Percentiles rank a stretch among this genome's conserved stretches.
These are phyloP conservation scores for Clinocottus analis DNA, from an alignment of 2,113 vertebrate species.

Conservation along the genomic window DNA sequence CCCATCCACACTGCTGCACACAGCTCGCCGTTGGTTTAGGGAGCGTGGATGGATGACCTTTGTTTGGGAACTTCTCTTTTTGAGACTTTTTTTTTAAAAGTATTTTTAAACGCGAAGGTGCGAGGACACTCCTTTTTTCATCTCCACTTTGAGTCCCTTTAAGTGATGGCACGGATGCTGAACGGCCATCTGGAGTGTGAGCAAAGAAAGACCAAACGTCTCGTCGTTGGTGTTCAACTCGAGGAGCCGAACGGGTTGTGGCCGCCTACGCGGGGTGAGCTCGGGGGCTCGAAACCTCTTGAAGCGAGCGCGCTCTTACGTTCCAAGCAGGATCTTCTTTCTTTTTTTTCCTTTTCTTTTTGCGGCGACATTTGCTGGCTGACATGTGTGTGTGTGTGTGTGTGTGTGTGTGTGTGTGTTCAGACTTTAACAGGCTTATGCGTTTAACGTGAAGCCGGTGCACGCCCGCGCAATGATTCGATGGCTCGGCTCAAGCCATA, in stretches of 20 bases:
- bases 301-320: conserved; percentile 32
- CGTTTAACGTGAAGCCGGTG: neutral
- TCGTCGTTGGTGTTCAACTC: neutral
- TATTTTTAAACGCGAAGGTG: neutral
- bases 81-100: neutral
- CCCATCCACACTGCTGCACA: neutral
- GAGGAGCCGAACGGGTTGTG: neutral
- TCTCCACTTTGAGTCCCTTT: neutral
- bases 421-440: conserved; percentile 14
- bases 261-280: conserved; percentile 12
- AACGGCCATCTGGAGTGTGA: neutral
- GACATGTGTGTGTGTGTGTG: neutral
- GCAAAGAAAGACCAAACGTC: no score
- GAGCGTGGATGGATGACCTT: neutral
- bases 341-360: conserved; percentile 6
- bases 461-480: neutral
- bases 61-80: neutral
- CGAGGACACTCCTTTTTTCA: neutral
- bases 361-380: neutral
- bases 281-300: neutral
- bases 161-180: neutral
- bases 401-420: conserved; percentile 11
- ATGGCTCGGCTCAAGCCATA: neutral
- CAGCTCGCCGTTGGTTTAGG: neutral
- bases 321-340: conserved; percentile 60